Base-by-base conservation (phyloP, 2,888 invertebrate species). In the Galerucella calmariensis region DNA sequence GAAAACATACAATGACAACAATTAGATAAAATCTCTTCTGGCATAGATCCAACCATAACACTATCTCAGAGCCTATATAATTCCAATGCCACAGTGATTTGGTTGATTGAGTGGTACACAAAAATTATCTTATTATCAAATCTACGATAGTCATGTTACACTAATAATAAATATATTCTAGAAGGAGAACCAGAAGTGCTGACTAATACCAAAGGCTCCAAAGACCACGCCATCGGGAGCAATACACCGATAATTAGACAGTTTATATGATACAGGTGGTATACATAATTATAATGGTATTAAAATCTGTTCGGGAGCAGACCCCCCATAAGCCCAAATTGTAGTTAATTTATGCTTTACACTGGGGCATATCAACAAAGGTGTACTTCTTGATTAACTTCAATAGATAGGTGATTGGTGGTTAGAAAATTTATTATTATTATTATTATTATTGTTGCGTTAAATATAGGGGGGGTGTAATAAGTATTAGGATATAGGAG, bases 231-330 rank as follows among this genome's bases (percentile, higher is more conserved):
- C 59, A 24, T 67, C 53, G 71, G 65, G 65, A 35, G 71, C 71
- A 71, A 63, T 71, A 71, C 58, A 58, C 65, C 53, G 63, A 71
- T 71, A 71, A 71, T 71, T 71, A 65, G 56, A 65, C 56, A 41
- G 65, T 35, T 59, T 71, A n/a, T 69, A 69, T 62, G 62, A 71
- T 62, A 65, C 6, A 65, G 63, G 63, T 65, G 46, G 27, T 58
- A 44, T 16, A 71, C 58, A 65, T 71, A 71, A 71, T 71, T 71
- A 65, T 20, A 65, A 71, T 65, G 56, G 63, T 65, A 56, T 63
- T 70, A 56, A 65, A 63, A 65, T 63, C 58, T 65, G 65, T 71
- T 71, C 71, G 65, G 71, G 46, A 71, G 58, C 65, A 65, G 71
- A 71, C 71, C 71, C 65, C 70, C 71, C 71, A 65, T 56, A 44